phyloP scores from a whole-genome alignment of 2,888 invertebrate genomes.

The Linhomoeus sp. region DNA sequence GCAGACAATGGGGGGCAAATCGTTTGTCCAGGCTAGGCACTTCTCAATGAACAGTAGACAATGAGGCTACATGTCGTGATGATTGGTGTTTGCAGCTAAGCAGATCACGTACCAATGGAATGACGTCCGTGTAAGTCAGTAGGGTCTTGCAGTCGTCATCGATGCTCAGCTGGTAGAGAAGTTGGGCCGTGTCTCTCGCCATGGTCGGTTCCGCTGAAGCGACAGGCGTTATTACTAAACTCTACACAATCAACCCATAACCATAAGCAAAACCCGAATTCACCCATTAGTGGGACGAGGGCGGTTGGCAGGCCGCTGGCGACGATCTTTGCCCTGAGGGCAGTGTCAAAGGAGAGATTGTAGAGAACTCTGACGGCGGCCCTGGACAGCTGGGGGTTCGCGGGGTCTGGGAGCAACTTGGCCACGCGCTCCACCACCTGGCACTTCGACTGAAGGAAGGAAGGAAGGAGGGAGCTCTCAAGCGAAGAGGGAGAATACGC shows the following conservation, averaged over 20 bases:
- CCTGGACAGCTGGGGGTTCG: slow-evolving; percentile 9
- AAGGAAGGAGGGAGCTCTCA: too few relatives aligned
- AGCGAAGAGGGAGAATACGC: too few relatives aligned
- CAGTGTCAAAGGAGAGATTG: slow-evolving; percentile 83
- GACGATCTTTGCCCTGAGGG: slow-evolving; percentile 66
- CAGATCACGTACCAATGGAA: slow-evolving; percentile 40
- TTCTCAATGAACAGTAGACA: too few relatives aligned
- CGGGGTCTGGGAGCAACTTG: slow-evolving; percentile 45
- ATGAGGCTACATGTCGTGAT: too few relatives aligned
- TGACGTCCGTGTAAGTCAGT: slow-evolving; percentile 80
- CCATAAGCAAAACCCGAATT: too few relatives aligned
- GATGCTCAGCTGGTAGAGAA: slow-evolving; percentile 75
- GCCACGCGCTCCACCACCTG: slow-evolving; percentile 64
- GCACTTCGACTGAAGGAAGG: slow-evolving; percentile 42
- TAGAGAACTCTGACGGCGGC: slow-evolving; percentile 53
- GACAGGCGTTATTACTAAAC: too few relatives aligned
- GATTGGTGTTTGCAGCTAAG: too few relatives aligned
- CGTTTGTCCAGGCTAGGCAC: too few relatives aligned
- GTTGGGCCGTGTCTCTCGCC: slow-evolving; percentile 5
- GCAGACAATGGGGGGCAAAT: too few relatives aligned
- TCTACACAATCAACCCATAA: too few relatives aligned
- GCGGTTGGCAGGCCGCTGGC: slow-evolving; percentile 42
- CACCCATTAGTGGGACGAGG: too few relatives aligned
- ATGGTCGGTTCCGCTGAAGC: too few relatives aligned
- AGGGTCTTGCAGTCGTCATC: slow-evolving; percentile 79